phyloP scores from a whole-genome alignment of 2,113 vertebrate species.

The Cynoglossus semilaevis region DNA sequence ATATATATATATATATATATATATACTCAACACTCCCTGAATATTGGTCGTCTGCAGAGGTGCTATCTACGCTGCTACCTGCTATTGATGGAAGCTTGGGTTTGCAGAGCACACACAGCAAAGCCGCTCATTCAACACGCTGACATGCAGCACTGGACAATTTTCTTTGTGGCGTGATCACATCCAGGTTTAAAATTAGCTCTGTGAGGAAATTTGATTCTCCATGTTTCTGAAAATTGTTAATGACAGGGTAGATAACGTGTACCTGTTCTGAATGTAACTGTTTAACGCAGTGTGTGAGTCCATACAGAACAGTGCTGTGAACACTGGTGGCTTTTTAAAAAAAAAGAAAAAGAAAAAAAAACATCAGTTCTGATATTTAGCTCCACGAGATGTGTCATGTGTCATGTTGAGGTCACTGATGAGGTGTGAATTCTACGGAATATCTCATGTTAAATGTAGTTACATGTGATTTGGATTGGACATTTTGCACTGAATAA shows the following conservation, averaged over 20 bases:
- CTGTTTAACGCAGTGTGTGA: constrained; percentile 13
- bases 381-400: too few species aligned
- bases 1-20: too few species aligned
- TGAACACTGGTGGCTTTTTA: not conserved
- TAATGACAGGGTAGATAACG: constrained; percentile 37
- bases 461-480: too few species aligned
- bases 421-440: too few species aligned
- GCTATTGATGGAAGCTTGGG: constrained; percentile 29
- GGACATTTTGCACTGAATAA: too few species aligned
- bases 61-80: constrained; percentile 68
- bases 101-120: constrained; percentile 56
- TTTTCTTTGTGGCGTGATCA: constrained; percentile 58
- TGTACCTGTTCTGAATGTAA: constrained; percentile 57
- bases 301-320: not conserved
- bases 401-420: too few species aligned
- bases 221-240: constrained; percentile 57
- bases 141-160: constrained; percentile 60
- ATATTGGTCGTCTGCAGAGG: constrained; percentile 51
- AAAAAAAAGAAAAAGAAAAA: too few species aligned
- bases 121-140: constrained; percentile 56
- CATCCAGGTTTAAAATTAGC: constrained; percentile 46
- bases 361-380: too few species aligned
- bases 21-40: constrained; percentile 32
- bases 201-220: constrained; percentile 54
- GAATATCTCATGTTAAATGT: too few species aligned